phyloP scores from a whole-genome alignment of 2,113 vertebrate genomes.

The Ranitomeya variabilis region DNA sequence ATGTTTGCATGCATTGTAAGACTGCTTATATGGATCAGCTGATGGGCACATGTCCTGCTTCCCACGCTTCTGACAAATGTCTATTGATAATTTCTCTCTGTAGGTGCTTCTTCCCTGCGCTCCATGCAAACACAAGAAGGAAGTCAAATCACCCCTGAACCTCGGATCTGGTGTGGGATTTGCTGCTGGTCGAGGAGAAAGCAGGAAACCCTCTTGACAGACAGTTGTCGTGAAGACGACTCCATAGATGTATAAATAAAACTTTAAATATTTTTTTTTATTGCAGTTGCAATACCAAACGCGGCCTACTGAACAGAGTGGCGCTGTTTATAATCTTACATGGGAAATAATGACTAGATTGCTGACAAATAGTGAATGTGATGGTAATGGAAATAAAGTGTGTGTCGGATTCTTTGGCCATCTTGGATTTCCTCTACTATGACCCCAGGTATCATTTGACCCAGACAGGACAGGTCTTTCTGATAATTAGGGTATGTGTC shows the following conservation, averaged over 20 bases:
- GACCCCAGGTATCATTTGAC: neutral
- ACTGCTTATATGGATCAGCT: too few relatives aligned
- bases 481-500: too few relatives aligned
- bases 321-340: neutral
- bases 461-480: neutral
- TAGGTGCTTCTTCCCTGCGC: slow-evolving; percentile 72
- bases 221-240: neutral
- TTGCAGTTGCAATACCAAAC: neutral
- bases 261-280: neutral
- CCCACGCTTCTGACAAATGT: too few relatives aligned
- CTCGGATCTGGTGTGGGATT: slow-evolving; percentile 71
- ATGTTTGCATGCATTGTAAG: too few relatives aligned
- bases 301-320: neutral
- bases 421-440: neutral
- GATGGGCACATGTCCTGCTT: too few relatives aligned
- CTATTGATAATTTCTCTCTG: neutral
- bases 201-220: neutral
- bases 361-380: neutral
- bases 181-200: slow-evolving; percentile 64
- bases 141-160: slow-evolving; percentile 71
- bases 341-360: neutral
- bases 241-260: slow-evolving; percentile 18
- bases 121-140: slow-evolving; percentile 68
- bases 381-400: neutral
- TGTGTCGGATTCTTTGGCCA: neutral